These are phyloP conservation scores for Anolis sagrei DNA, from an alignment of 2,113 vertebrate species.

Conservation along the genomic window DNA sequence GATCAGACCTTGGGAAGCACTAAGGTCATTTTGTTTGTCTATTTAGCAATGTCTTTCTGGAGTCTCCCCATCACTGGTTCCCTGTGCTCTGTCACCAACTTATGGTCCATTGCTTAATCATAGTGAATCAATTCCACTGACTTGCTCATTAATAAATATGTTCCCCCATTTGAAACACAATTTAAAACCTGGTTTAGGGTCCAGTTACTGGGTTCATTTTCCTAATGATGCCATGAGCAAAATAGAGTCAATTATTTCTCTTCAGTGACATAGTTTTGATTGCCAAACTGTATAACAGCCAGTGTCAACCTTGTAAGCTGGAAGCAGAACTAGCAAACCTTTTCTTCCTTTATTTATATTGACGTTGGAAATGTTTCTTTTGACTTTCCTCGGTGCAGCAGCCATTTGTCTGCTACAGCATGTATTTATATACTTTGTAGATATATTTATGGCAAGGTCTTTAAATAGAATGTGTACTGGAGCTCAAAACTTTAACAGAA, in stretches of 20 bases:
- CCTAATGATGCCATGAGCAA: neutral
- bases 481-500: slow-evolving; percentile 54
- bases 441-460: slow-evolving; percentile 62
- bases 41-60: no score
- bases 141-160: neutral
- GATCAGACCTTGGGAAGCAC: no score
- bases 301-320: slow-evolving; percentile 57
- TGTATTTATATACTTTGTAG: slow-evolving; percentile 45
- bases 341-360: slow-evolving; percentile 67
- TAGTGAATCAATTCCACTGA: neutral
- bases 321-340: slow-evolving; percentile 51
- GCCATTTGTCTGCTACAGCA: slow-evolving; percentile 56
- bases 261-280: slow-evolving; percentile 50
- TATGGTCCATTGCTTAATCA: neutral
- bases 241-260: slow-evolving; percentile 38
- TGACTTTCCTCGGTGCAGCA: slow-evolving; percentile 56
- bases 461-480: slow-evolving; percentile 56
- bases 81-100: neutral
- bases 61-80: no score
- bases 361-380: slow-evolving; percentile 64
- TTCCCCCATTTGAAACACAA: neutral
- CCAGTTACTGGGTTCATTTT: slow-evolving; percentile 39
- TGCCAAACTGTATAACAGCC: slow-evolving; percentile 59
- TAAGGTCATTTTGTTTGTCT: no score
- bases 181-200: slow-evolving; percentile 2